Conservation (phyloP, 2,888 invertebrate species). For the Epicampocera succincta region DNA sequence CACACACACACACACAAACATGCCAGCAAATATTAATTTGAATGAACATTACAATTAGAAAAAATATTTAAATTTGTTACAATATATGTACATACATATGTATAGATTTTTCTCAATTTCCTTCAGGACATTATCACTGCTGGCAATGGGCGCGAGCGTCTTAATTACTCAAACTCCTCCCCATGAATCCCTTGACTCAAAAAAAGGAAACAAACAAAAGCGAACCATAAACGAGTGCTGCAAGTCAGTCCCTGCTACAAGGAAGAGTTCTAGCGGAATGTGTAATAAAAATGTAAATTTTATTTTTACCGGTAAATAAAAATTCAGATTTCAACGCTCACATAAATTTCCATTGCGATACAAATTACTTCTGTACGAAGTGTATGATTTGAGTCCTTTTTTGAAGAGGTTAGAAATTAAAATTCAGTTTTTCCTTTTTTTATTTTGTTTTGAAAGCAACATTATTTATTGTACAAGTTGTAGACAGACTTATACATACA, state of each 20-base stretch:
- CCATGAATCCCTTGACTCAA: constrained; percentile 37
- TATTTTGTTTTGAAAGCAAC: constrained; percentile 37
- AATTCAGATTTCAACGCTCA: constrained; percentile 64
- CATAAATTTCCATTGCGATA: constrained; percentile 68
- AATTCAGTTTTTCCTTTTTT: constrained; percentile 51
- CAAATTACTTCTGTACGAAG: constrained; percentile 55
- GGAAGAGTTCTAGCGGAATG: constrained; percentile 17
- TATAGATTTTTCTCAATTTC: constrained; percentile 27
- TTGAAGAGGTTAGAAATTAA: constrained; percentile 51
- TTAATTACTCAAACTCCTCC: constrained; percentile 79
- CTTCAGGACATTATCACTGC: constrained; percentile 25
- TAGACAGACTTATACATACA: background rate
- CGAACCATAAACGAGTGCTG: background rate
- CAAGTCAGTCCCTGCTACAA: background rate
- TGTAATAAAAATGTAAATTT: constrained; percentile 73
- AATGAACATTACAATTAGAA: constrained; percentile 1
- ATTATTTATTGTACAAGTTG: constrained; percentile 58
- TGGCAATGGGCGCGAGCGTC: constrained; percentile 76
- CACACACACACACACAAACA: constrained; percentile 2
- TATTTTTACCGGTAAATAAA: constrained; percentile 32
- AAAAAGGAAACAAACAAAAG: background rate
- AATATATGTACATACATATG: constrained; percentile 30
- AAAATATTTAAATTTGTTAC: constrained; percentile 53
- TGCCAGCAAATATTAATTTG: constrained; percentile 19
- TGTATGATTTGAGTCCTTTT: constrained; percentile 57